Conservation (phyloP, 2,113 vertebrate genomes). For the Rafetus swinhoei region DNA sequence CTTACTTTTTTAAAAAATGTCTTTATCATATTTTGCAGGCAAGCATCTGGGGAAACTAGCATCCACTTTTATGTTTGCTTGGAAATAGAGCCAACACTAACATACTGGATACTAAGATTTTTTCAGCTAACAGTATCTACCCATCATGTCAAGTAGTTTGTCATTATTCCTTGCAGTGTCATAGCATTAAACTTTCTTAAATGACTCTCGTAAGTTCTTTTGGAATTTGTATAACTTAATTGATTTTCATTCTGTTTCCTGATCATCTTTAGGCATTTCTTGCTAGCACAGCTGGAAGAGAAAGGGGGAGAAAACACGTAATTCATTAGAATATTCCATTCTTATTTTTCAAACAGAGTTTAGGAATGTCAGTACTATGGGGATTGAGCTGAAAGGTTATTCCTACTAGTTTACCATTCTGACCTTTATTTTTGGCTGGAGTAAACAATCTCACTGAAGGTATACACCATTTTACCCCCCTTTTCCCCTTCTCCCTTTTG, state of each 20-base stretch:
- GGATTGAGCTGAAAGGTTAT: conserved; percentile 59
- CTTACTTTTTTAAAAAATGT: neutral
- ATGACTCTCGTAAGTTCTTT: neutral
- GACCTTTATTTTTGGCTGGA: conserved; percentile 54
- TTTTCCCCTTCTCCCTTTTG: neutral
- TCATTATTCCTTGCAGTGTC: neutral
- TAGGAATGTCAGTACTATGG: conserved; percentile 57
- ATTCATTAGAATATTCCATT: conserved; percentile 4
- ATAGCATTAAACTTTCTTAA: neutral
- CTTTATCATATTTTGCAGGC: neutral
- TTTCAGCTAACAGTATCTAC: neutral
- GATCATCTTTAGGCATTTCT: neutral
- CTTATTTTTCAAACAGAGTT: conserved; percentile 37
- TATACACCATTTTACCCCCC: neutral
- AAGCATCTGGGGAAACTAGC: neutral
- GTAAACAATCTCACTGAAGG: conserved; percentile 10
- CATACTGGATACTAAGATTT: neutral
- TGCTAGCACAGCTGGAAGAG: neutral
- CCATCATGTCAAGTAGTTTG: neutral
- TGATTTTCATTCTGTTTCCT: neutral
- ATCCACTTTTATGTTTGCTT: neutral
- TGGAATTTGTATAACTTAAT: conserved; percentile 6
- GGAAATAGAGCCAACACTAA: neutral
- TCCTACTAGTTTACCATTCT: conserved; percentile 21
- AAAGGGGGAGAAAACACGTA: neutral